A percentile compares a stretch with the other conserved stretches of the same genome.
Conservation (phyloP, 2,888 invertebrate genomes). For the Tetheella fluctuosa region DNA sequence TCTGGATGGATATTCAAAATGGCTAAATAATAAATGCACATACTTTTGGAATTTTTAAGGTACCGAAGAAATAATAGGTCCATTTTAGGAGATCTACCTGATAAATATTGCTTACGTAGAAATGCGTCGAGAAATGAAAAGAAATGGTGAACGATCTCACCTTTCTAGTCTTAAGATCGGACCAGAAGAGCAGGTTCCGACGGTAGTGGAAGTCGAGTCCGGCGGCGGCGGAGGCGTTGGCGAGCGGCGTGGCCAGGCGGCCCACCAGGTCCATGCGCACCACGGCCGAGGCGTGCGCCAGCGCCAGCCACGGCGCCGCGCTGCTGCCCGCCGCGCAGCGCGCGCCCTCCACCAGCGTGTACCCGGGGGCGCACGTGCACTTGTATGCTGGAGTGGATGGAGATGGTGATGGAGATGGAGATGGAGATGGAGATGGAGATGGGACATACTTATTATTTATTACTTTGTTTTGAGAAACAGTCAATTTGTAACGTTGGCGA, state of each 20-base stretch:
- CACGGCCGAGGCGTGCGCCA: constrained; percentile 85
- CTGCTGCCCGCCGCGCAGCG: constrained; percentile 86
- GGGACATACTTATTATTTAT: no score
- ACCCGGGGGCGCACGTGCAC: constrained; percentile 93
- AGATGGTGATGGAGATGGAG: no score
- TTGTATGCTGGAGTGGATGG: constrained; percentile 87
- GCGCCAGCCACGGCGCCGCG: constrained; percentile 79
- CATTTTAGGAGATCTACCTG: no score
- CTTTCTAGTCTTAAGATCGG: constrained; percentile 94
- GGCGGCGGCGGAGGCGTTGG: constrained; percentile 93
- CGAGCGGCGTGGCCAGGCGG: constrained; percentile 85
- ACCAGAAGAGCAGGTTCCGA: constrained; percentile 93
- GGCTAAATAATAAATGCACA: no score
- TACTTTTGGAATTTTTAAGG: no score
- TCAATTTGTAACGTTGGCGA: no score
- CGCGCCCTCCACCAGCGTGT: constrained; percentile 83
- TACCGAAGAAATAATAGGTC: no score
- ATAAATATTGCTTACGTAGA: no score
- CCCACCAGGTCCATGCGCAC: constrained; percentile 89
- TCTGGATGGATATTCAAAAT: constrained; percentile 58
- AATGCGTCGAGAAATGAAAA: no score
- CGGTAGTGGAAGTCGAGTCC: constrained; percentile 93
- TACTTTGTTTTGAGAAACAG: no score
- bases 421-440: no score
- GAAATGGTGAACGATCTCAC: constrained; percentile 61